phyloP scores from a whole-genome alignment of 2,797 vertebrate genomes.

The Meda fulgida region DNA sequence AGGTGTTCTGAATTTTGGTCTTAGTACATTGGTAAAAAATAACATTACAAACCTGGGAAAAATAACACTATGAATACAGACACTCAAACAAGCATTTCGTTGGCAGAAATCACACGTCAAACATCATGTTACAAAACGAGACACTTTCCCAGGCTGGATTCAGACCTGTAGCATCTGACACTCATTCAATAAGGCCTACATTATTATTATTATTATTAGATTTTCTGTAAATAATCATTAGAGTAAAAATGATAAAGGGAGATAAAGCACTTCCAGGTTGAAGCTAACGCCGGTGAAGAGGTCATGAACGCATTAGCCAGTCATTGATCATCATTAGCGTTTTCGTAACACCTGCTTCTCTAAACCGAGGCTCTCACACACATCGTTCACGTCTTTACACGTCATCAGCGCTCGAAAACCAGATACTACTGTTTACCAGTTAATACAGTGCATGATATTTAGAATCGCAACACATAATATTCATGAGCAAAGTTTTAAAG shows the following conservation, averaged over 20 bases:
- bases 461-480: neutral
- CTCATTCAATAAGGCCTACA: constrained; percentile 29
- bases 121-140: neutral
- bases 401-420: no score
- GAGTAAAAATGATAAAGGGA: constrained; percentile 29
- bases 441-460: neutral
- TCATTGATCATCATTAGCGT: constrained; percentile 48
- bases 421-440: neutral
- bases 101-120: neutral
- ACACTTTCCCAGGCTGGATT: neutral
- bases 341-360: constrained; percentile 49
- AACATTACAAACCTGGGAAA: neutral
- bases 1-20: no score
- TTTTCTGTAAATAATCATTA: constrained; percentile 47
- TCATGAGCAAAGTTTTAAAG: neutral
- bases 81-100: neutral
- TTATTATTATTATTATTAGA: constrained; percentile 12
- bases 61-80: neutral
- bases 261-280: constrained; percentile 36
- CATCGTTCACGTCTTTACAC: no score
- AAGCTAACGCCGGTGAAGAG: constrained; percentile 47
- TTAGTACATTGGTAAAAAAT: neutral
- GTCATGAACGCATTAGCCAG: constrained; percentile 50
- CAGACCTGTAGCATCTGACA: constrained; percentile 22
- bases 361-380: no score